Evolutionary conservation across 2,113 vertebrate species (phyloP), one percentile per base, ranked within the genome.

Genomic region (Syngnathoides biaculeatus): DNA sequence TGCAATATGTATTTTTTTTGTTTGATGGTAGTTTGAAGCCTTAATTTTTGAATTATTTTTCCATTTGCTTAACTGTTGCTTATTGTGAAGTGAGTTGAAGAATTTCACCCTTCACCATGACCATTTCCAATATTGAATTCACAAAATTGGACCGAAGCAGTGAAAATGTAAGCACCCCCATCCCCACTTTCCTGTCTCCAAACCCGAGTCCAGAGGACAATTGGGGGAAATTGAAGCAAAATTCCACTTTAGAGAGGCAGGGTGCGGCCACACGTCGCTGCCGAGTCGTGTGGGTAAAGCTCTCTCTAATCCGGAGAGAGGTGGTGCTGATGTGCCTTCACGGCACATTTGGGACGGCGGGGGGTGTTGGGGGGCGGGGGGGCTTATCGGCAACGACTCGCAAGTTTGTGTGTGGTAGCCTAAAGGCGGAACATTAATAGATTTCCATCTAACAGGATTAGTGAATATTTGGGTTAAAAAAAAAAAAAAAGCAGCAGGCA

Each of bases 301-400:
- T 80, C 64, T n/a, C 77, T 35, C 63, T 90, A 83, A 91, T 91
- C 89, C 90, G 26, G 55, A 82, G 74, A 80, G 72, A 88, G 81
- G 78, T 67, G 27, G 62, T 74, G 48, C 62, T 88, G 84, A 87
- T 86, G 84, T 87, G 87, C 82, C 79, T 86, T 84, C 86, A 85
- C 83, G 79, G 86, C 81, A 87, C 86, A 89, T 89, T 87, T 88
- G 73, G 67, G 75, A 88, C 81, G 89, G 88, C 30, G 89, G 83
- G n/a, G 20, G 75, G 7, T 62, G n/a, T n/a, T n/a, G 62, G 75
- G n/a, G 22, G n/a, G 9, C 8, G 50, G 20, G 20, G 17, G 35
- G 35, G n/a, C 22, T 62, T 62, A 62, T 62, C 59, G 19, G 38
- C 40, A 43, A 38, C 38, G 74, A 88, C 81, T 84, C 81, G 75